Percentiles rank a stretch among this genome's conserved stretches.
phyloP scores from a whole-genome alignment of 1,140 invertebrate species.

The Zaprionus camerounensis region DNA sequence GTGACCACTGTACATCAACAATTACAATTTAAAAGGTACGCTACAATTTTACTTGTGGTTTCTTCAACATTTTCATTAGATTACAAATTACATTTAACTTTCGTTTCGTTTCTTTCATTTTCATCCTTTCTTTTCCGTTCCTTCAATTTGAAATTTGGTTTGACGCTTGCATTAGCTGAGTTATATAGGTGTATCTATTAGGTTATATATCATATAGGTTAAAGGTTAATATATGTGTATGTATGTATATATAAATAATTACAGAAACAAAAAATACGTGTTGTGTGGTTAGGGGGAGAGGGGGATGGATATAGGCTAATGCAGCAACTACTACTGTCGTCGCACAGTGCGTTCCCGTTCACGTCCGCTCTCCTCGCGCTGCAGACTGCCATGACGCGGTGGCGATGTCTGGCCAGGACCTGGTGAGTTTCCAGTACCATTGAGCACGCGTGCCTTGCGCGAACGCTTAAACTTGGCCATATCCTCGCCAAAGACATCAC shows the following conservation, averaged over 20 bases:
- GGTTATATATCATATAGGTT: slow-evolving; percentile 16
- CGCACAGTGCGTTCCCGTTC: slow-evolving; percentile 80
- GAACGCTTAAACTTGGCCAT: slow-evolving; percentile 95
- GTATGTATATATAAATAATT: slow-evolving; percentile 11
- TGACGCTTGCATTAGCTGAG: slow-evolving; percentile 64
- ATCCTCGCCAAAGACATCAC: slow-evolving; percentile 98
- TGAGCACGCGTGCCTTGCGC: slow-evolving; percentile 86
- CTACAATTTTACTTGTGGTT: slow-evolving; percentile 24
- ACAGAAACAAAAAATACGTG: neutral
- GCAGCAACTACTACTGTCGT: slow-evolving; percentile 57
- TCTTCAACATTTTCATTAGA: slow-evolving; percentile 34
- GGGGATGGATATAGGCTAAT: neutral
- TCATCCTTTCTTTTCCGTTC: slow-evolving; percentile 31
- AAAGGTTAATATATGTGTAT: slow-evolving; percentile 39
- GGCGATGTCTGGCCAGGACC: slow-evolving; percentile 85
- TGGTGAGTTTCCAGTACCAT: slow-evolving; percentile 80
- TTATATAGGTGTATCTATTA: slow-evolving; percentile 10
- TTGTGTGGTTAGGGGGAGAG: neutral
- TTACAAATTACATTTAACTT: slow-evolving; percentile 66
- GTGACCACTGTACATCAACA: slow-evolving; percentile 14
- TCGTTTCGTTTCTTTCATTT: neutral
- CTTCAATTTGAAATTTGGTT: slow-evolving; percentile 73
- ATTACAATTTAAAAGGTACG: slow-evolving; percentile 43
- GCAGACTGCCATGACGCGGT: slow-evolving; percentile 84
- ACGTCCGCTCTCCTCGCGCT: slow-evolving; percentile 81